Percentiles rank a stretch among this genome's conserved stretches.
phyloP scores from a whole-genome alignment of 2,888 invertebrate species.

The Lordiphosa fenestrarum region DNA sequence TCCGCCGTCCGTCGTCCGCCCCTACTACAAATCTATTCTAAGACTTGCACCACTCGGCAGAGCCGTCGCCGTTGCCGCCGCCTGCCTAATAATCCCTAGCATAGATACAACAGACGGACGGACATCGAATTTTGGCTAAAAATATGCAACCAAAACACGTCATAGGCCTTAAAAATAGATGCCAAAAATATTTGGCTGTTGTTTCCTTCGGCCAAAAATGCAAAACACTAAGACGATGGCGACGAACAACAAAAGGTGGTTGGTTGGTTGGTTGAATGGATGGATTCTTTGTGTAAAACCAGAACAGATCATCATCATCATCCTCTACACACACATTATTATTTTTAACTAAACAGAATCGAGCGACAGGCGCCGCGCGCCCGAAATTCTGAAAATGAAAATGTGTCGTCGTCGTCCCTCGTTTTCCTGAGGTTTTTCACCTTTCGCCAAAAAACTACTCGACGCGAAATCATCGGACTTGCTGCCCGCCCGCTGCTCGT shows the following conservation, averaged over 20 bases:
- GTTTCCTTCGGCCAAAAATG: constrained; percentile 49
- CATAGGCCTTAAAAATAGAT: constrained; percentile 68
- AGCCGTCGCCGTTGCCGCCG: too few relatives aligned
- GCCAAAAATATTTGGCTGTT: constrained; percentile 59
- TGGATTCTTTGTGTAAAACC: constrained; percentile 14
- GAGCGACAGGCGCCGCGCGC: constrained; percentile 63
- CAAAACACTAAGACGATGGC: constrained; percentile 29
- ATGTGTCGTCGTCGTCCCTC: constrained; percentile 41
- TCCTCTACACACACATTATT: constrained; percentile 15
- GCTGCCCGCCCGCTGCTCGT: constrained; percentile 31
- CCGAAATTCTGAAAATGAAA: constrained; percentile 44
- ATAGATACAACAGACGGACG: constrained; percentile 12
- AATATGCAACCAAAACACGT: constrained; percentile 73
- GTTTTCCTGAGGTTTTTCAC: constrained; percentile 62
- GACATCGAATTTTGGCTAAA: constrained; percentile 46
- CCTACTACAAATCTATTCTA: neutral
- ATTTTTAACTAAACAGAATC: constrained; percentile 47
- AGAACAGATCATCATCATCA: constrained; percentile 7
- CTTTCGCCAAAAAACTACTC: constrained; percentile 46
- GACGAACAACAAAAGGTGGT: constrained; percentile 52
- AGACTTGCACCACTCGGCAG: too few relatives aligned
- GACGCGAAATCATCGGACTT: too few relatives aligned
- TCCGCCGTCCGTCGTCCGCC: too few relatives aligned
- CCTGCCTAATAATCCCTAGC: too few relatives aligned
- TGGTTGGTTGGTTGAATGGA: constrained; percentile 43